These are phyloP conservation scores for Tupaia tana DNA, from an alignment of 2,113 vertebrate genomes.

Conservation along the genomic window DNA sequence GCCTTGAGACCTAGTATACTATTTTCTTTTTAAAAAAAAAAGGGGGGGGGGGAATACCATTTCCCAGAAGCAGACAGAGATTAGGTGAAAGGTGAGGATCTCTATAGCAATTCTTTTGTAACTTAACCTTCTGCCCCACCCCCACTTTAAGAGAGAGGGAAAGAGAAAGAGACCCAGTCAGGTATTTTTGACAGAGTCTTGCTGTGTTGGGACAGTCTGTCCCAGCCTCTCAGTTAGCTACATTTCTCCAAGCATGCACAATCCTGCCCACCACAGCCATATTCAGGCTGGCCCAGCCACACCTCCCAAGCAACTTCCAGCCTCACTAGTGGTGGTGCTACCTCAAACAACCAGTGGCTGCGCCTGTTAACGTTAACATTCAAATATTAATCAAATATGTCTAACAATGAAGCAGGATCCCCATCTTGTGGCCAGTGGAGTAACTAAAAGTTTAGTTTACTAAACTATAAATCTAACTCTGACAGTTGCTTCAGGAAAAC, in stretches of 20 bases:
- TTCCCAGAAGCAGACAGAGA: not conserved
- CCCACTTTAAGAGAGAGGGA: too few species aligned
- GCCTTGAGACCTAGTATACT: not conserved
- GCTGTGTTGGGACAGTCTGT: too few species aligned
- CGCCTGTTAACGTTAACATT: not conserved
- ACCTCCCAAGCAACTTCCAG: too few species aligned
- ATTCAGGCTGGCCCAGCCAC: too few species aligned
- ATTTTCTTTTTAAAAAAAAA: not conserved
- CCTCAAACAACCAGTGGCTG: too few species aligned
- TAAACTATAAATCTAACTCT: not conserved
- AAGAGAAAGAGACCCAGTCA: too few species aligned
- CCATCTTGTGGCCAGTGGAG: slow-evolving; percentile 29
- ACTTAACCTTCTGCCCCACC: too few species aligned
- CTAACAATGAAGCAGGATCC: not conserved
- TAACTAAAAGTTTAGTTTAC: not conserved
- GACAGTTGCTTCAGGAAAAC: not conserved
- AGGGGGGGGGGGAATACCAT: not conserved
- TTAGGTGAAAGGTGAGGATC: not conserved
- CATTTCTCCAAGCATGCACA: too few species aligned
- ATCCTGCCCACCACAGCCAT: too few species aligned
- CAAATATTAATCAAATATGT: not conserved
- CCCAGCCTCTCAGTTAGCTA: too few species aligned
- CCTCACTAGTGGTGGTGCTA: too few species aligned
- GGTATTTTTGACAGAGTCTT: too few species aligned
- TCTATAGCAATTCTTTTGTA: not conserved